These are phyloP conservation scores for Euproctis similis DNA, from an alignment of 2,888 invertebrate genomes.

Conservation along the genomic window DNA sequence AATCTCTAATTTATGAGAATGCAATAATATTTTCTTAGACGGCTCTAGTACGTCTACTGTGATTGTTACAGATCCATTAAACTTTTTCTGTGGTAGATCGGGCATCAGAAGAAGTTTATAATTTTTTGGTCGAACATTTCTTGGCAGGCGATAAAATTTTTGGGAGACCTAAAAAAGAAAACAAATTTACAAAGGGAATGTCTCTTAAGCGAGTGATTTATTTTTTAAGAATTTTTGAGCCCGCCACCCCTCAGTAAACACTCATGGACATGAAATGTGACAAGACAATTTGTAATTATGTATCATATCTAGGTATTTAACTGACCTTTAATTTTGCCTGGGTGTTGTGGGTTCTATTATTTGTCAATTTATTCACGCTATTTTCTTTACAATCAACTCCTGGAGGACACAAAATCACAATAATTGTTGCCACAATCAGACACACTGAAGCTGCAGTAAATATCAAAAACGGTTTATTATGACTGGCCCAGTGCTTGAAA, in stretches of 20 bases:
- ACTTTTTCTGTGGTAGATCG: constrained; percentile 71
- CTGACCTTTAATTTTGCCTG: too few species aligned
- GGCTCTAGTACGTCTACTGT: constrained; percentile 49
- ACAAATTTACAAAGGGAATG: too few species aligned
- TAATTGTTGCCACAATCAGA: constrained; percentile 71
- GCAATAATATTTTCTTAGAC: constrained; percentile 72
- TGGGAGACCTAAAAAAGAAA: background rate
- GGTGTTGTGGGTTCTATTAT: background rate
- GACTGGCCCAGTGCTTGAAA: constrained; percentile 23
- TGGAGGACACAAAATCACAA: constrained; percentile 33
- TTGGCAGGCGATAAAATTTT: constrained; percentile 67
- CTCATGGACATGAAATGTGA: too few species aligned
- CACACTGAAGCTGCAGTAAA: constrained; percentile 43
- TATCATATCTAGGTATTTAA: too few species aligned
- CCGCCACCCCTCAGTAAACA: too few species aligned
- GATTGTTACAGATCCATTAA: constrained; percentile 75
- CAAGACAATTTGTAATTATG: too few species aligned
- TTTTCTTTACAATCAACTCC: too few species aligned
- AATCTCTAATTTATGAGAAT: constrained; percentile 77
- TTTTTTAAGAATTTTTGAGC: too few species aligned
- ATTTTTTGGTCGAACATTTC: constrained; percentile 73
- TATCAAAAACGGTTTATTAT: constrained; percentile 47
- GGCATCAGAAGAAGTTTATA: constrained; percentile 83
- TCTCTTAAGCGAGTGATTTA: too few species aligned
- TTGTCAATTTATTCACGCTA: too few species aligned